Percentiles rank a stretch among this genome's conserved stretches.
These are phyloP conservation scores for Ariolimax columbianus DNA, from an alignment of 2,888 invertebrate species.

Conservation along the genomic window DNA sequence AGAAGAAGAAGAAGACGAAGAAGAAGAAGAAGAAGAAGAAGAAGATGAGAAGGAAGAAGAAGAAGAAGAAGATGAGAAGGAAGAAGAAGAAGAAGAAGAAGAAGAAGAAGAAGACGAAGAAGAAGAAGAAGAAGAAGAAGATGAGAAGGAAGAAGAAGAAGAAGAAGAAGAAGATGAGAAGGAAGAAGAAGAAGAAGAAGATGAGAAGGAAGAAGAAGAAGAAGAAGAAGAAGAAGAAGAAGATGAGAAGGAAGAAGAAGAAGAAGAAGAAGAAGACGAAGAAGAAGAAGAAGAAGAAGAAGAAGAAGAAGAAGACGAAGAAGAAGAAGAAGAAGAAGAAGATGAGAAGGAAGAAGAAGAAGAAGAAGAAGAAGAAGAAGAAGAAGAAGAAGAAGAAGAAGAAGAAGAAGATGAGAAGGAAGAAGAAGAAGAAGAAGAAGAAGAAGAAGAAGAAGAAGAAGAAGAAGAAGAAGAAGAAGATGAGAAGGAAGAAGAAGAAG, in stretches of 20 bases:
- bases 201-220: background rate
- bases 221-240: background rate
- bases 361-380: background rate
- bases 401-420: background rate
- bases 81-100: background rate
- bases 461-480: background rate
- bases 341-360: background rate
- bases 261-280: too few relatives aligned
- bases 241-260: background rate
- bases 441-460: background rate
- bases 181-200: background rate
- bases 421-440: background rate
- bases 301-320: too few relatives aligned
- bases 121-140: background rate
- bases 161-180: background rate
- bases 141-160: conserved; percentile 5
- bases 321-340: background rate
- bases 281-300: too few relatives aligned
- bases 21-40: background rate
- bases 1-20: too few relatives aligned
- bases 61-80: background rate
- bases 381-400: background rate
- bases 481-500: background rate
- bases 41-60: background rate
- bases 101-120: too few relatives aligned